phyloP scores from a whole-genome alignment of 2,888 invertebrate genomes.

The Heliconius ethilla region DNA sequence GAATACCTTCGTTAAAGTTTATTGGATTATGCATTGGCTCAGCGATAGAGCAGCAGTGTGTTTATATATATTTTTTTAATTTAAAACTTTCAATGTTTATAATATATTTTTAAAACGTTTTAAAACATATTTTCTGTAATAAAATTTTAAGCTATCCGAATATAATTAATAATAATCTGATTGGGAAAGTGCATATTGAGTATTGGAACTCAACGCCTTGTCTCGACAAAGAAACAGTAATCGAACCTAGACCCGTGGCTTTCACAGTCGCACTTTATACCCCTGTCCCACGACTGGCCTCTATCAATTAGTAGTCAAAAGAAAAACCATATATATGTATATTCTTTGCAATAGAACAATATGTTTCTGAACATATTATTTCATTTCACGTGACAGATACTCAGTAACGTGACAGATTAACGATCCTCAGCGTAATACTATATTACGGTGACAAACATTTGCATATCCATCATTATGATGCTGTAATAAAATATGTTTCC shows the following conservation, averaged over 20 bases:
- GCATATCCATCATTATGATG: neutral
- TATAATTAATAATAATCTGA: no score
- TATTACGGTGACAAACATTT: slow-evolving; percentile 13
- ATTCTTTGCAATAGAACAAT: neutral
- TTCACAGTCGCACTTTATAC: no score
- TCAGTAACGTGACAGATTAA: slow-evolving; percentile 15
- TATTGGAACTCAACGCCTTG: no score
- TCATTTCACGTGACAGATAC: neutral
- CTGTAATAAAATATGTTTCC: neutral
- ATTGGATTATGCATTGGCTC: slow-evolving; percentile 38
- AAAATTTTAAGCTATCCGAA: neutral
- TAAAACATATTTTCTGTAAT: neutral
- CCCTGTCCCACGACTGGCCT: no score
- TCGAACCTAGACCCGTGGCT: no score
- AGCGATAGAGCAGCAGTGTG: slow-evolving; percentile 8
- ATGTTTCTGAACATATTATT: slow-evolving; percentile 3
- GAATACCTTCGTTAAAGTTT: slow-evolving; percentile 45
- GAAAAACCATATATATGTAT: neutral
- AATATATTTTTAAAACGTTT: neutral
- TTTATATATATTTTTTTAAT: slow-evolving; percentile 8
- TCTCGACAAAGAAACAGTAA: no score
- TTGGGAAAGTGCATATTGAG: no score
- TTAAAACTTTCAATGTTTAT: neutral
- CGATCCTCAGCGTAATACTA: slow-evolving; percentile 4
- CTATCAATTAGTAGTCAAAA: neutral